Evolutionary conservation across 2,888 invertebrate genomes (phyloP).

Genomic region (Oscheius sp.): DNA sequence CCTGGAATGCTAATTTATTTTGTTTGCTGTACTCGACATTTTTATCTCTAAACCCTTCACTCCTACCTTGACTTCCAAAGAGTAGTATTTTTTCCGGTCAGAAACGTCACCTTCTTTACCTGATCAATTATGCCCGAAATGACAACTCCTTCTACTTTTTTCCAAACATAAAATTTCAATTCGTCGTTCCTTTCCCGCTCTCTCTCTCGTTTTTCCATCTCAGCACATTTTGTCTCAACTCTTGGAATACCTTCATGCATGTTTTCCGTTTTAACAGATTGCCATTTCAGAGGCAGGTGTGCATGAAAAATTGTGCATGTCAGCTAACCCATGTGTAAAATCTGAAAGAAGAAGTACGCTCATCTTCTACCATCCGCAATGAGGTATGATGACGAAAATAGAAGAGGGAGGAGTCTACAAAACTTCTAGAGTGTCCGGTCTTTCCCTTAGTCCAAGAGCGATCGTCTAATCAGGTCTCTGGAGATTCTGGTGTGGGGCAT

Average conservation of each 20-base stretch:
- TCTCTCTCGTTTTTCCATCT: no score
- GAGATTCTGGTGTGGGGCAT: conserved; percentile 8
- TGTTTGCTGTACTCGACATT: no score
- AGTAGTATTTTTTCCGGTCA: background rate
- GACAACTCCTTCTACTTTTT: background rate
- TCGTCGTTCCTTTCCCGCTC: background rate
- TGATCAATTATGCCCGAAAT: conserved; percentile 18
- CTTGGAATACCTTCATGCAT: conserved; percentile 1
- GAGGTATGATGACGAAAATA: conserved; percentile 9
- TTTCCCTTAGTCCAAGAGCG: conserved; percentile 1
- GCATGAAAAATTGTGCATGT: conserved; percentile 10
- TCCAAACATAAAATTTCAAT: background rate
- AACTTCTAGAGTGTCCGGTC: no score
- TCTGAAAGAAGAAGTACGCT: conserved; percentile 5
- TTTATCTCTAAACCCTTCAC: no score
- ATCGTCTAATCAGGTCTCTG: conserved; percentile 19
- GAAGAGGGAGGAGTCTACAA: no score
- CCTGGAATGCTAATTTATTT: no score
- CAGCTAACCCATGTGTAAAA: conserved; percentile 29
- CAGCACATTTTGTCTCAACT: background rate
- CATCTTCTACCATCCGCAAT: conserved; percentile 6
- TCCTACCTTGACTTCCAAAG: conserved; percentile 2
- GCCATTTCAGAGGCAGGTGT: conserved; percentile 29
- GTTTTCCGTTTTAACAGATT: conserved; percentile 6
- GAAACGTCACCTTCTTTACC: conserved; percentile 17